phyloP scores from a whole-genome alignment of 2,888 invertebrate species.

The Hedychridium roseum region DNA sequence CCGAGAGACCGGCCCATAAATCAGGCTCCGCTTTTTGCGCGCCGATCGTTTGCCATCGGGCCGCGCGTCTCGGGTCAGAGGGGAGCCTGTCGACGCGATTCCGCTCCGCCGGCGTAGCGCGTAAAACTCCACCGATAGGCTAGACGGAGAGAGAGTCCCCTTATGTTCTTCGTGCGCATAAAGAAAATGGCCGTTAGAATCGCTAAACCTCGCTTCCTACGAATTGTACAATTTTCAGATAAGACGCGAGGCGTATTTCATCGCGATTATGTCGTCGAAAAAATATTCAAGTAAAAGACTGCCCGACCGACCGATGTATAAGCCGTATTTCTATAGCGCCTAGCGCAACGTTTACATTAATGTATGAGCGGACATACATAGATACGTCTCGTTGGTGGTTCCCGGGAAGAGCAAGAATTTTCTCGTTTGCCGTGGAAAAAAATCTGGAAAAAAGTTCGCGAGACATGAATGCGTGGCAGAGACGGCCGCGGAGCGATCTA shows the following conservation, averaged over 20 bases:
- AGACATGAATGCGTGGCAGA: too few relatives aligned
- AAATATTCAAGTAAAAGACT: too few relatives aligned
- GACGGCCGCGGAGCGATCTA: slow-evolving; percentile 43
- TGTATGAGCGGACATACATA: slow-evolving; percentile 63
- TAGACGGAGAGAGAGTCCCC: too few relatives aligned
- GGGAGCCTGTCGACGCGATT: slow-evolving; percentile 43
- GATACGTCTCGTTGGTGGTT: slow-evolving; percentile 57
- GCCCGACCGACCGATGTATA: too few relatives aligned
- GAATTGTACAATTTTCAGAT: too few relatives aligned
- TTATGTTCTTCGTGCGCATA: background rate
- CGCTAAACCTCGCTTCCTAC: too few relatives aligned
- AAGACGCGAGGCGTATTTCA: too few relatives aligned
- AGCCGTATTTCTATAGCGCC: too few relatives aligned
- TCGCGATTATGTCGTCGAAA: too few relatives aligned
- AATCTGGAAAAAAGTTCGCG: slow-evolving; percentile 38
- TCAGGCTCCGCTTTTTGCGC: slow-evolving; percentile 56
- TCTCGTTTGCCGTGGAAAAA: slow-evolving; percentile 39
- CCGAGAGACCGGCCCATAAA: slow-evolving; percentile 48
- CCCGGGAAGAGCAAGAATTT: slow-evolving; percentile 44
- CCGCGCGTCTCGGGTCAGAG: slow-evolving; percentile 44
- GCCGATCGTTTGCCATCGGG: slow-evolving; percentile 54
- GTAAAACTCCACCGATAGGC: slow-evolving; percentile 18
- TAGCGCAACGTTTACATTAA: slow-evolving; percentile 57
- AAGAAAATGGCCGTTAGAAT: too few relatives aligned
- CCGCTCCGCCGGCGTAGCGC: slow-evolving; percentile 30